Conservation (phyloP, 2,888 invertebrate genomes). For the Yponomeuta cagnagella region DNA sequence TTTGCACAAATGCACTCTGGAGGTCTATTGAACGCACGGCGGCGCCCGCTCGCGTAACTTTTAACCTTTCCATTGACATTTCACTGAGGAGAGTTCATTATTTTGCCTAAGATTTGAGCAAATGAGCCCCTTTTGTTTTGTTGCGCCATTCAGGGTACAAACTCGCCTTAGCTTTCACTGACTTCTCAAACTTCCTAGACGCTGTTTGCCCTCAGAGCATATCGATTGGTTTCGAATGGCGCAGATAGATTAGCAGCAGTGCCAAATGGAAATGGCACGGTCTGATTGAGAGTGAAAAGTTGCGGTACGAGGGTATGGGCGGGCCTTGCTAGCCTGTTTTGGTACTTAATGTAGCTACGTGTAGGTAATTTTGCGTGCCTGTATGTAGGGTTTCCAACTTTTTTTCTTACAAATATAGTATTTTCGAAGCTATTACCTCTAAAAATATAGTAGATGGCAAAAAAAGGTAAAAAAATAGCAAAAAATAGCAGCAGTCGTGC, state of each 20-base stretch:
- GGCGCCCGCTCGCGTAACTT: conserved; percentile 48
- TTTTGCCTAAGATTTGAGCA: conserved; percentile 56
- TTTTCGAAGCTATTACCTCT: too few species aligned
- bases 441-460: too few species aligned
- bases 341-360: neutral
- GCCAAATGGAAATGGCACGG: neutral
- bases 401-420: too few species aligned
- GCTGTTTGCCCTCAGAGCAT: conserved; percentile 57
- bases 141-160: conserved; percentile 44
- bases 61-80: conserved; percentile 71
- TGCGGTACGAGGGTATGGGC: neutral
- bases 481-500: too few species aligned
- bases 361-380: neutral
- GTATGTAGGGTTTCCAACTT: too few species aligned
- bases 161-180: conserved; percentile 55
- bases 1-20: conserved; percentile 3
- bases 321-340: neutral
- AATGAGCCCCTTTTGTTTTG: conserved; percentile 66
- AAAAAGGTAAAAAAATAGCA: too few species aligned
- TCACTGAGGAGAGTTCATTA: conserved; percentile 60
- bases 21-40: conserved; percentile 23
- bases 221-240: conserved; percentile 28
- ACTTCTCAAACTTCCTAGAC: conserved; percentile 59
- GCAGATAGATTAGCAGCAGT: conserved; percentile 7
- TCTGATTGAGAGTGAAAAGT: neutral